Evolutionary conservation across 1,140 invertebrate genomes (phyloP), one percentile per base, ranked within the genome.

Genomic region (Dryas iulia): DNA sequence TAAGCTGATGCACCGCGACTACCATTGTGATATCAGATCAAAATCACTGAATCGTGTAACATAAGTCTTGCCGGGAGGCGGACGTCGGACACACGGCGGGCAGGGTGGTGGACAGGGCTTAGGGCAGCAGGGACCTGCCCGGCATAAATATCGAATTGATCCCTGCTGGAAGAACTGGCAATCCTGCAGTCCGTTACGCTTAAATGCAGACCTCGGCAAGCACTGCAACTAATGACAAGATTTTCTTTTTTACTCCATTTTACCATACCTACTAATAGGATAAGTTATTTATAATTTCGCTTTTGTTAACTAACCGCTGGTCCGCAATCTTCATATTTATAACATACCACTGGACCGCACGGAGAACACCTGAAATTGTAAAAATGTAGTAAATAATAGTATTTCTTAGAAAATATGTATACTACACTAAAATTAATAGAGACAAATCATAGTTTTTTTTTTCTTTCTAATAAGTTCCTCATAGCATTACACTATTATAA

Each of bases 121-220:
- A n/a, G 79, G 63, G 52, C 85, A 86, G 76, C 81, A 77, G 3
- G 84, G 78, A 35, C 78, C 80, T 33, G 75, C 69, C 57, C 88
- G 83, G 78, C 89, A 92, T 58, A 92, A 76, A 77, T 92, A 92
- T 72, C 91, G 85, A 54, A 91, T 87, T 6, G 88, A 88, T 5
- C 90, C 89, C 63, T 91, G 87, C 72, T 91, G 87, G 71, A 91
- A 92, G 78, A 80, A 92, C 74, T 92, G 89, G 73, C 80, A 84
- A 65, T 92, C 91, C 72, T 92, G 91, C 57, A 92, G 79, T 10
- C 90, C 91, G 74, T 92, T 92, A 31, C 90, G 85, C 77, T 92
- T 92, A 86, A 91, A 92, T 23, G 91, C 91, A 64, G 91, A 91
- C 59, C 87, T 78, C 60, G 91, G 91, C 58, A 92, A 83, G 66